Evolutionary conservation across 2,888 invertebrate species (phyloP), one percentile per base, ranked within the genome.

Genomic region (Cabera pusaria): DNA sequence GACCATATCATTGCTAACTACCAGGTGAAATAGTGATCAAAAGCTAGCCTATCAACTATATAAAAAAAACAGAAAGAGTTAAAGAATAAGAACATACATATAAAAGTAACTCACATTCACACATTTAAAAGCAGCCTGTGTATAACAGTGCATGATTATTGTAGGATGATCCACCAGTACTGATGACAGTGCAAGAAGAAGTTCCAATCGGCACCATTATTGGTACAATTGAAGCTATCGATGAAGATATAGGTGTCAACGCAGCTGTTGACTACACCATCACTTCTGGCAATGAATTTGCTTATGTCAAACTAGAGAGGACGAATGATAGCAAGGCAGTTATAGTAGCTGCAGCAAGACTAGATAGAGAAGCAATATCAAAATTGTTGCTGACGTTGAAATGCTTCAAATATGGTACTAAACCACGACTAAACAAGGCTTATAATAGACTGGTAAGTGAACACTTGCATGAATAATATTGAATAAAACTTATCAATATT

Each of bases 211-310:
- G 93, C 6, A 92, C 93, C 0, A 78, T 91, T 2, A 91, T 96
- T 5, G 95, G 94, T 0, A 84, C 90, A 26, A 69, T 96, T 5
- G 86, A 91, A 52, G 96, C 95, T 0, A 74, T 93, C 8, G 96
- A 96, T 60, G 93, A 93, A 57, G 96, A 96, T 53, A 91, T 93
- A 5, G 93, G 87, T 2, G 93, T 93, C 5, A 95, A 95, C 68
- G 94, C 94, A 0, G 91, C 91, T 38, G 92, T 95, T 39, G 93
- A 94, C 58, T 95, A 95, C 55, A 81, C 90, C 0, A 94, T 96
- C 6, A 93, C 91, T 90, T 91, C 92, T 61, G 95, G 95, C 1
- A 95, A 95, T 59, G 93, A 94, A 39, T 90, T 91, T 12, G 91
- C 90, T 3, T 68, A 93, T 0, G 91, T 95, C 46, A 80, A 77